Base-by-base conservation (phyloP, 2,888 invertebrate species). In the Dasypogon diadema region DNA sequence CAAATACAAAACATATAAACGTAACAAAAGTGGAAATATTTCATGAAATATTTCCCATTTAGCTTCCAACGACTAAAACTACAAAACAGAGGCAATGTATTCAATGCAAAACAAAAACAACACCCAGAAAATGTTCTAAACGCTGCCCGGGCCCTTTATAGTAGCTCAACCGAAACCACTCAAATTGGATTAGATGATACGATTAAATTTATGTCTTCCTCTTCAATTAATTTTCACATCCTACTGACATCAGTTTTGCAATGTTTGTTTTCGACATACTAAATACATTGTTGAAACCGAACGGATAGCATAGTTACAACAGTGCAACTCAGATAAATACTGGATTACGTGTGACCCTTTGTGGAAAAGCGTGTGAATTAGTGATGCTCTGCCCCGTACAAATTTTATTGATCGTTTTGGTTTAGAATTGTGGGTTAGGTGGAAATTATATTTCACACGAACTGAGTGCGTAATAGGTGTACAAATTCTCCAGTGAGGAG, bases 191-290 rank as follows among this genome's bases (percentile, higher is more conserved):
- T 60, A 60, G 60, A 60, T 60, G 60, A 60, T 60, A 60, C 60
- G 60, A 60, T 60, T 60, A 60, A 60, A 60, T 60, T 60, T 60
- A 60, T 60, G 60, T 60, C 60, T 60, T 60, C 60, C 60, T 60
- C 60, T 60, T 60, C 60, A 60, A 60, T 60, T 60, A 60, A 60
- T 60, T 60, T 60, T 37, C 60, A 60, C 60, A 60, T 60, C 18
- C 60, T 14, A 18, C 60, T 60, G 60, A 10, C 60, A 60, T 34
- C 60, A 60, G 60, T 60, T 42, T 42, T 60, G 37, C 37, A 37
- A 60, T 60, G 60, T 60, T 60, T 60, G 60, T 60, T 60, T 60
- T 60, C 60, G 21, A 60, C 37, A 16, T 60, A 60, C 60, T 60
- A 37, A 37, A 37, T 60, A 60, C 60, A 60, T 60, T 60, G 60